Percentiles rank a stretch among this genome's conserved stretches.
Conservation (phyloP, 2,888 invertebrate species). For the Archips xylosteana region DNA sequence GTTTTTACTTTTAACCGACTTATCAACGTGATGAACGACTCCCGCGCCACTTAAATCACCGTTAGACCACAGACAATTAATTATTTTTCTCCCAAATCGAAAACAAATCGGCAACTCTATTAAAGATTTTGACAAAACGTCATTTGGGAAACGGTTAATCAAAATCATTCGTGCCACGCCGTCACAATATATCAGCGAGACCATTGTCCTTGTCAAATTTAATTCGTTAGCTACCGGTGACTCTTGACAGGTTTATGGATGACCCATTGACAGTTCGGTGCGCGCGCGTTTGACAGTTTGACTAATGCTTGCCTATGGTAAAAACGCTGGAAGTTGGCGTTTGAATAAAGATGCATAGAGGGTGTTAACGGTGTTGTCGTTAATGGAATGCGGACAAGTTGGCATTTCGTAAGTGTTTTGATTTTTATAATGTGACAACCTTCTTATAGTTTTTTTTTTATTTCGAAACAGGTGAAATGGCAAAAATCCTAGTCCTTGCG, state of each 20-base stretch:
- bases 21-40: conserved; percentile 69
- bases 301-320: conserved; percentile 75
- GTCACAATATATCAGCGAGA: conserved; percentile 68
- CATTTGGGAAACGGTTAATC: conserved; percentile 71
- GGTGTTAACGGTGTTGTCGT: conserved; percentile 58
- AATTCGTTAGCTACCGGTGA: conserved; percentile 66
- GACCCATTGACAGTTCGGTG: conserved; percentile 77
- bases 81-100: conserved; percentile 60
- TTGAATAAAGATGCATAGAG: conserved; percentile 66
- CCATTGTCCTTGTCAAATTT: conserved; percentile 57
- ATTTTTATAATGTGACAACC: not conserved
- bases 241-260: conserved; percentile 65
- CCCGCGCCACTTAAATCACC: conserved; percentile 41
- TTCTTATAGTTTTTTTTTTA: not conserved
- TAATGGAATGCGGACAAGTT: conserved; percentile 26
- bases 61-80: conserved; percentile 60
- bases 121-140: conserved; percentile 72
- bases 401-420: not conserved
- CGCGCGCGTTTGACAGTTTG: conserved; percentile 76
- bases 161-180: conserved; percentile 59
- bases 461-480: not conserved
- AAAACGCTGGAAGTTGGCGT: conserved; percentile 63
- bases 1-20: conserved; percentile 62
- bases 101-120: conserved; percentile 68
- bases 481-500: no score